A percentile compares a stretch with the other conserved stretches of the same genome.
phyloP scores from a whole-genome alignment of 2,888 invertebrate species.

The Pollenia griseotomentosa region DNA sequence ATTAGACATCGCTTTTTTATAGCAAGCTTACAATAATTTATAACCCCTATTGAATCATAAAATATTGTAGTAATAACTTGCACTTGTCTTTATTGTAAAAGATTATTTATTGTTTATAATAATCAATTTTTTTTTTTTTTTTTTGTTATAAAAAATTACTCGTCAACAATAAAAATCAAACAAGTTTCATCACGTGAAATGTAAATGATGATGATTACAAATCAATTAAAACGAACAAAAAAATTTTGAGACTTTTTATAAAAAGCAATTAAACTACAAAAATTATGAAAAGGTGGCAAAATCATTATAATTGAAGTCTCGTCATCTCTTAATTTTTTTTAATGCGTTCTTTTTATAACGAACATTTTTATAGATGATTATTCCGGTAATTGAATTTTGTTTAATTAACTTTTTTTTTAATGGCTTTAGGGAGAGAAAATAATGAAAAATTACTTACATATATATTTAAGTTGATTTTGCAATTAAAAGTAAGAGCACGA shows the following conservation, averaged over 20 bases:
- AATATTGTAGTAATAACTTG: conserved; percentile 36
- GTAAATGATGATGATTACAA: conserved; percentile 52
- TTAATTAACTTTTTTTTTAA: too few species aligned
- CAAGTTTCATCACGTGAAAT: conserved; percentile 54
- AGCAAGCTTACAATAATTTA: conserved; percentile 24
- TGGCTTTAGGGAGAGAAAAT: too few species aligned
- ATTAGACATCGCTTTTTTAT: conserved; percentile 18
- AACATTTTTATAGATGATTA: too few species aligned
- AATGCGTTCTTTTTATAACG: background rate
- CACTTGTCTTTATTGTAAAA: conserved; percentile 17
- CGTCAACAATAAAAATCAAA: conserved; percentile 27
- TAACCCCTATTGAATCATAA: conserved; percentile 28
- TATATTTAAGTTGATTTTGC: too few species aligned
- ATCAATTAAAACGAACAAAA: conserved; percentile 47
- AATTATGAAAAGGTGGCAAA: conserved; percentile 17
- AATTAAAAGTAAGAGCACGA: too few species aligned
- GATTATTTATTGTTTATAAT: conserved; percentile 39
- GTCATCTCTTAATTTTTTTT: background rate
- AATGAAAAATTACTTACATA: too few species aligned
- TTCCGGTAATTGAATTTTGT: too few species aligned
- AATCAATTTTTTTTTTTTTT: background rate
- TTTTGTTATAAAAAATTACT: background rate
- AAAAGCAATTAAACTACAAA: conserved; percentile 7
- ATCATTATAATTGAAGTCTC: background rate
- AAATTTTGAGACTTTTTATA: background rate